Conservation (phyloP, 2,113 vertebrate genomes). For the Poeciliopsis turrubarensis region DNA sequence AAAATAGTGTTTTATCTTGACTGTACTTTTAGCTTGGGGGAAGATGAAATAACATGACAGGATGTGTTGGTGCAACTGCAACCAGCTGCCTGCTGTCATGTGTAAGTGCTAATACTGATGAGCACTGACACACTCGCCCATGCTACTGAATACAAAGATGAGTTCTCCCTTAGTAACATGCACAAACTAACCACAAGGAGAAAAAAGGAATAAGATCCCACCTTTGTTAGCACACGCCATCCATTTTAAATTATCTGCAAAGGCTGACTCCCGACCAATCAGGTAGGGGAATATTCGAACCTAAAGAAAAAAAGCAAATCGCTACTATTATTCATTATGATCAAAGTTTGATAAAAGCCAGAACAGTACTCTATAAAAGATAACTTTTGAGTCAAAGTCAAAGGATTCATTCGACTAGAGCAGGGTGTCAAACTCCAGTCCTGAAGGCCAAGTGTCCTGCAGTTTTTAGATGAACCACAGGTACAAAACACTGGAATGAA, state of each 20-base stretch:
- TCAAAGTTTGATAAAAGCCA: conserved; percentile 52
- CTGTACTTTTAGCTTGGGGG: conserved; percentile 31
- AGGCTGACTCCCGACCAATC: conserved; percentile 94
- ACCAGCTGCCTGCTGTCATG: conserved; percentile 52
- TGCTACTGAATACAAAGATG: conserved; percentile 10
- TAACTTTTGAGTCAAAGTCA: conserved; percentile 41
- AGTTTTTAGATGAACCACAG: no score
- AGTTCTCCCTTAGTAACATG: conserved; percentile 1
- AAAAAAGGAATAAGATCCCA: conserved; percentile 58
- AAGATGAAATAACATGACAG: conserved; percentile 49
- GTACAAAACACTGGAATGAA: no score
- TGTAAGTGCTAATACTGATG: conserved; percentile 44
- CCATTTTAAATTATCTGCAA: conserved; percentile 99
- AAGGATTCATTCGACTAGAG: conserved; percentile 39
- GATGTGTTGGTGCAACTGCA: conserved; percentile 43
- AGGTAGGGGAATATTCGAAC: conserved; percentile 84
- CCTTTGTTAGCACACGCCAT: conserved; percentile 99
- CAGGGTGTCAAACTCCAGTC: no score
- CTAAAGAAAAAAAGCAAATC: conserved; percentile 67
- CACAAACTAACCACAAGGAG: conserved; percentile 44
- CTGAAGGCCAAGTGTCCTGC: no score
- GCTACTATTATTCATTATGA: conserved; percentile 73
- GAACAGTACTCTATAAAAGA: conserved; percentile 41
- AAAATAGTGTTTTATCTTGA: conserved; percentile 16
- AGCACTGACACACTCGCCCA: conserved; percentile 41